Evolutionary conservation across 2,888 invertebrate species (phyloP).

Genomic region (Dichetophora obliterata): DNA sequence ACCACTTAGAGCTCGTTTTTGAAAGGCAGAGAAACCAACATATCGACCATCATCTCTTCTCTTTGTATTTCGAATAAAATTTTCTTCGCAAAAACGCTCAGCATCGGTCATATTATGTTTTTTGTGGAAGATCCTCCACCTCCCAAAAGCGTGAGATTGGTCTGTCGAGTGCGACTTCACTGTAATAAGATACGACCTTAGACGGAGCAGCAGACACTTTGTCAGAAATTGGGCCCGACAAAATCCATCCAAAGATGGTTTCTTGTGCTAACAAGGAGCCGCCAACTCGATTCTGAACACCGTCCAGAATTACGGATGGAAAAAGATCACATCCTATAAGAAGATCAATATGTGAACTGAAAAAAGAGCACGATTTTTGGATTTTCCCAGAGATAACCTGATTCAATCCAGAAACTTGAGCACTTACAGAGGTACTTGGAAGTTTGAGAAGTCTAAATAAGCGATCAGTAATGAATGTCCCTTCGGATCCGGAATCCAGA

Average conservation of each 20-base stretch:
- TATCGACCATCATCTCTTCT: not conserved
- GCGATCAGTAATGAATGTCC: slow-evolving; percentile 29
- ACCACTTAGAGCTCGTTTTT: too few relatives aligned
- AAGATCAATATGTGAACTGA: not conserved
- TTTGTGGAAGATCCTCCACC: slow-evolving; percentile 1
- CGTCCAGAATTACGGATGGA: not conserved
- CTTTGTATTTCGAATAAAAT: not conserved
- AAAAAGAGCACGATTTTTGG: not conserved
- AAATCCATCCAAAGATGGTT: not conserved
- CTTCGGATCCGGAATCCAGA: slow-evolving; percentile 38
- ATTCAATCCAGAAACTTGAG: slow-evolving; percentile 32
- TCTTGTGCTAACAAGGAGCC: too few relatives aligned
- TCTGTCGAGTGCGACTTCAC: not conserved
- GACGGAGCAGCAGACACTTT: not conserved
- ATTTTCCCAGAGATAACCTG: not conserved
- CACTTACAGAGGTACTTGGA: not conserved
- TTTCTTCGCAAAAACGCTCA: not conserved
- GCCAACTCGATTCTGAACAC: too few relatives aligned
- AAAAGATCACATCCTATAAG: not conserved
- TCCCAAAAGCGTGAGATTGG: not conserved
- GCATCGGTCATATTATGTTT: not conserved
- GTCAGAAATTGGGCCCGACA: not conserved
- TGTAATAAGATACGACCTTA: not conserved
- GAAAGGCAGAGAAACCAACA: slow-evolving; percentile 24
- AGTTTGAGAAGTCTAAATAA: slow-evolving; percentile 3